phyloP scores from a whole-genome alignment of 2,113 vertebrate genomes.

The Leucopsar rothschildi region DNA sequence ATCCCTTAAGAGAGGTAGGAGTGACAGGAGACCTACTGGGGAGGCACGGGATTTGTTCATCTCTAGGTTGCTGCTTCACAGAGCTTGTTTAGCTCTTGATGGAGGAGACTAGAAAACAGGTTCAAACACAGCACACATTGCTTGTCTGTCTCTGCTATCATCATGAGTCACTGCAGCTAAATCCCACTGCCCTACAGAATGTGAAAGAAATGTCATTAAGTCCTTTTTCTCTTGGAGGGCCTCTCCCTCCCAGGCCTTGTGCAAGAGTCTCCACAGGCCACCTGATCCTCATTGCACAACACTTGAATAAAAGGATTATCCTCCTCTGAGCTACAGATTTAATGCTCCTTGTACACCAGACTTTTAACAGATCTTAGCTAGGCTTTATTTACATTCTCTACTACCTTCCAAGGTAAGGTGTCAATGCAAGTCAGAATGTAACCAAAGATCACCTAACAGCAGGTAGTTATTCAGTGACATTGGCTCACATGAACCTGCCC shows the following conservation, averaged over 20 bases:
- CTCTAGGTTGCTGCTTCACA: background rate
- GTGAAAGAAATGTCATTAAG: background rate
- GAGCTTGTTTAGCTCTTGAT: background rate
- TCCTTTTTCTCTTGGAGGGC: background rate
- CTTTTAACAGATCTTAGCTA: background rate
- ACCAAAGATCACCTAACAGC: background rate
- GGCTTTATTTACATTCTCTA: background rate
- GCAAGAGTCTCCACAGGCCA: background rate
- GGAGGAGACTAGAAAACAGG: background rate
- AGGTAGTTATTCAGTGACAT: background rate
- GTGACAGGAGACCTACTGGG: background rate
- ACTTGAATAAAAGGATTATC: background rate
- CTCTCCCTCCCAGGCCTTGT: background rate
- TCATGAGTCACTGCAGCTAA: background rate
- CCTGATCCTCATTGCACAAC: accelerated
- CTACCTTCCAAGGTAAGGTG: background rate
- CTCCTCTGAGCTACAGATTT: background rate
- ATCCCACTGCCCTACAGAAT: background rate
- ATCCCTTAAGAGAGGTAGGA: background rate
- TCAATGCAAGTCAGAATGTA: background rate
- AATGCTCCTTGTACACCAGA: background rate
- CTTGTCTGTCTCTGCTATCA: background rate
- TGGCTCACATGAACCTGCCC: background rate
- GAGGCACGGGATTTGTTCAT: background rate
- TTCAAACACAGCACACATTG: accelerated